Base-by-base conservation (phyloP, 1,140 invertebrate genomes). In the Mizuhopecten yessoensis region DNA sequence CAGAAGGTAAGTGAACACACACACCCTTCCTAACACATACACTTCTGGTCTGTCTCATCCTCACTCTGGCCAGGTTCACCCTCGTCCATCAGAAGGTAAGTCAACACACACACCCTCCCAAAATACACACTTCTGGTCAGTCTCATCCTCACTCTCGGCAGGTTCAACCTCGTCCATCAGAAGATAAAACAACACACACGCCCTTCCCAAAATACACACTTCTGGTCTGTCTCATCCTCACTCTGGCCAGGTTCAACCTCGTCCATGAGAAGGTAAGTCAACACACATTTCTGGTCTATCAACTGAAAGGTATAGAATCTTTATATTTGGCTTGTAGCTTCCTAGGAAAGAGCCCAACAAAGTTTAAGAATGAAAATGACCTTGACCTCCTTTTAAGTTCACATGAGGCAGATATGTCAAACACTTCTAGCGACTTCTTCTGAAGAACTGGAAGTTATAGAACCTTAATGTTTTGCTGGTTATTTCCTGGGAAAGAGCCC, bases 101-200 rank as follows among this genome's bases (percentile, higher is more conserved):
- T 45, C 0, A 15, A 49, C 17, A 42, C 39, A 42, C 39, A 42
- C 20, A 11, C 9, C 20, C 45, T 57, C 45, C 13, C 45, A n/a
- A n/a, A n/a, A n/a, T n/a, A n/a, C n/a, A 57, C 45, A 15, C 45
- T 20, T 39, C 5, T 98, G 92, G 92, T 98, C 87, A 98, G 98
- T 94, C 97, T 98, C 42, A 97, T 98, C 93, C 94, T 98, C 86
- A 97, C 98, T 91, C 96, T 98, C 36, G 98, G 98, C 20, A 97
- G 97, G 95, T 98, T 97, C 93, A 98, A 98, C 96, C 97, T 98
- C 97, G 96, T 98, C 23, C 98, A 98, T 96, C 97, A 97, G 92
- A 97, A 97, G 97, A 95, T 97, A 92, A 94, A 94, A 34, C 0
- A 13, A 39, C n/a, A n/a, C 3, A 2, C 57, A 7, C 57, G 5